Percentiles rank a stretch among this genome's conserved stretches.
These are phyloP conservation scores for Tetramorium alpestre DNA, from an alignment of 1,140 invertebrate species.

Conservation along the genomic window DNA sequence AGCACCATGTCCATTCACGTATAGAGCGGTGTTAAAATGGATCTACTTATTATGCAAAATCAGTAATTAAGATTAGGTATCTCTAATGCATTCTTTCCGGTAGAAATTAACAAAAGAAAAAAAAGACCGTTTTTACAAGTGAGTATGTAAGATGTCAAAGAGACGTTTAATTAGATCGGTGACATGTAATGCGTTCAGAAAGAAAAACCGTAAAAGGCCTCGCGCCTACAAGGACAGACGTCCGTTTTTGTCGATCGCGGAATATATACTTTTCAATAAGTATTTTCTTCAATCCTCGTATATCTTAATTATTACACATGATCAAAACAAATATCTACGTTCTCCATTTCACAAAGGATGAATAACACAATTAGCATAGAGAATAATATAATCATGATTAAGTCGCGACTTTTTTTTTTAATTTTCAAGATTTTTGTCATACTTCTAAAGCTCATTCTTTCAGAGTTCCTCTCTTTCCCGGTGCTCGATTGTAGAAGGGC, in stretches of 20 bases:
- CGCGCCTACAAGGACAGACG: background rate
- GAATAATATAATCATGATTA: constrained; percentile 17
- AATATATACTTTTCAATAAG: background rate
- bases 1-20: constrained; percentile 52
- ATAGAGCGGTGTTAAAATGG: constrained; percentile 46
- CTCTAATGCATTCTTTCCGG: background rate
- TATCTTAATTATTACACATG: constrained; percentile 18
- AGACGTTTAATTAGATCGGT: constrained; percentile 6
- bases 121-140: background rate
- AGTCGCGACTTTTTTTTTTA: background rate
- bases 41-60: constrained; percentile 58
- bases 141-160: constrained; percentile 15
- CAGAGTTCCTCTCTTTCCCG: constrained; percentile 7
- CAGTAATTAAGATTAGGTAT: constrained; percentile 51
- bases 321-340: constrained; percentile 30
- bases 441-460: background rate
- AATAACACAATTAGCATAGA: constrained; percentile 25
- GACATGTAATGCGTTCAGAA: background rate
- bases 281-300: background rate
- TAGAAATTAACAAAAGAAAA: background rate
- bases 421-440: background rate
- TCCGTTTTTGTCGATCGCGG: background rate
- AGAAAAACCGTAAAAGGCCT: background rate
- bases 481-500: constrained; percentile 61
- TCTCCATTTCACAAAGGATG: background rate